Evolutionary conservation across 2,113 vertebrate species (phyloP), one percentile per base, ranked within the genome.

Genomic region (Verasper variegatus): DNA sequence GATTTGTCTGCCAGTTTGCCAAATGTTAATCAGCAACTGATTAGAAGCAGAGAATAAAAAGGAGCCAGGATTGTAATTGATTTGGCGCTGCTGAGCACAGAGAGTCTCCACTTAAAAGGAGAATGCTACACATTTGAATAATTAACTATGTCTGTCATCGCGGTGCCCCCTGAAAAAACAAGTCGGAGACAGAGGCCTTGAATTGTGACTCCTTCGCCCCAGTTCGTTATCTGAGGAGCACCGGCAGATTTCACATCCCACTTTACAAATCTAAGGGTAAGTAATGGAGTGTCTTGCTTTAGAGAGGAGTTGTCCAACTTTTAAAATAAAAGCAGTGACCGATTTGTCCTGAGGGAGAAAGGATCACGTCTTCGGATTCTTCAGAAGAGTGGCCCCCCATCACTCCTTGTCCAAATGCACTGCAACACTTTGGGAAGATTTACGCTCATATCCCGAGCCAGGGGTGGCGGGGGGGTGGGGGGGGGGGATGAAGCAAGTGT

Each of bases 1-100:
- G 84, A 92, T 88, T 31, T 70, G 81, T 79, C 83, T 77, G 7
- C 62, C 78, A 74, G 68, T 80, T 78, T 75, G 55, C 87, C 78
- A 59, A 80, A 86, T 77, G 83, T 86, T 86, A 83, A 86, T 86
- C 83, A 92, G 69, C 26, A 80, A 63, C 87, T 88, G 81, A 92
- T 92, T 85, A 89, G 81, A 89, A 60, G 66, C 59, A 52, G 83
- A 56, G 62, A 67, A 73, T 52, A 63, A 65, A 84, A 69, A 82
- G 59, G 65, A 68, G 78, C 51, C 27, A 17, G 67, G 68, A 75
- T 71, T 82, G 68, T 84, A 85, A 90, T 84, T 88, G 80, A 86
- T 90, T 87, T 66, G 26, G 68, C 65, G 21, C 17, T n/a, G 66
- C 61, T 57, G 76, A 81, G 31, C 63, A 66, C 18, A 47, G 49